Evolutionary conservation across 2,113 vertebrate genomes (phyloP), one percentile per base, ranked within the genome.

Genomic region (Dendropsophus ebraccatus): DNA sequence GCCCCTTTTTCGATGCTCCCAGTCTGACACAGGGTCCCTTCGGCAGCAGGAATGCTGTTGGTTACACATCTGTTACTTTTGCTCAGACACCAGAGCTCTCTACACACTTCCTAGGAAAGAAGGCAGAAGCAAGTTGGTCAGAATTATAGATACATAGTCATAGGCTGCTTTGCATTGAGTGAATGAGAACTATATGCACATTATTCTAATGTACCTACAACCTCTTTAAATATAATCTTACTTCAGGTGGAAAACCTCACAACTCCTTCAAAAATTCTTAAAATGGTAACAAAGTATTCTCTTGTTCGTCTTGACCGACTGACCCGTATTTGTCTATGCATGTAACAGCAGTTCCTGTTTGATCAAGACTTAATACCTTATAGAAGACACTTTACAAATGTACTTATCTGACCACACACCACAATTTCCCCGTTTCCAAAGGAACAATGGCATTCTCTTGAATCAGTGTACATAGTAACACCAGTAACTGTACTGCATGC

Each of bases 71-170:
- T 97, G 92, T 98, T 99, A 94, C 97, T 99, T 96, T 98, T 98
- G 95, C 97, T 99, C 91, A 99, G 97, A 92, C 98, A 99, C 98
- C 97, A 99, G 92, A 99, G 97, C 96, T 99, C 98, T 99, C 98
- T 99, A 97, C 97, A 99, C 95, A 99, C 97, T 99, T 99, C 98
- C 98, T 99, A 95, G 98, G 97, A 99, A 99, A 97, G 95, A 99
- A 96, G 95, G 96, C 96, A 96, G 93, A 96, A 96, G 96, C 94
- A 96, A 96, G 97, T 97, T 98, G 96, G 93, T 99, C 94, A 99
- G 97, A 95, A 96, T 90, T 90, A 91, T 73, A 90, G 54, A 62
- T 82, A 84, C 45, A 72, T 65, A 85, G 37, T 13, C 12, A 45
- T 47, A 19, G 8, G 30, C 11, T 30, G 4, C 41, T 28, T 1